Percentiles rank a stretch among this genome's conserved stretches.
Conservation (phyloP, 2,797 vertebrate species). For the Trachops cirrhosus region DNA sequence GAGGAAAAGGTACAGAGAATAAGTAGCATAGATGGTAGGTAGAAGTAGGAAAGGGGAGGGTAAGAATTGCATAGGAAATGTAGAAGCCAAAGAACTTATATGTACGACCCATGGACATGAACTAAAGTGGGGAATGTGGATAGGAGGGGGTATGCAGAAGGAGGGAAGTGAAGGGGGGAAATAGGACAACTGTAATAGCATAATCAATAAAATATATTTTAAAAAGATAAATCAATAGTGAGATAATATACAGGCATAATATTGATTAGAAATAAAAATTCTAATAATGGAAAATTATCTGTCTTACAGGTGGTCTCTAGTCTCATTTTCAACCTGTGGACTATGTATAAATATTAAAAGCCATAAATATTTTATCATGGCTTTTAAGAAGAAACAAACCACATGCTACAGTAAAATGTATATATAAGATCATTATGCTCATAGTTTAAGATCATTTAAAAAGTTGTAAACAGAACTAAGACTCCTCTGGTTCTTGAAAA, state of each 20-base stretch:
- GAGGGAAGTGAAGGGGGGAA: no score
- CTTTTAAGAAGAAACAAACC: slow-evolving; percentile 53
- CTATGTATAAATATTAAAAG: slow-evolving; percentile 36
- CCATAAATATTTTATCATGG: slow-evolving; percentile 49
- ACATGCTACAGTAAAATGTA: not conserved
- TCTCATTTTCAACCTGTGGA: slow-evolving; percentile 33
- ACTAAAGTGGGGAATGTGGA: no score
- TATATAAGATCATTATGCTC: slow-evolving; percentile 15
- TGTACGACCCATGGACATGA: no score
- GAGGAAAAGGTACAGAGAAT: no score
- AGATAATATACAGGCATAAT: not conserved
- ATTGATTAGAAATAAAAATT: slow-evolving; percentile 15
- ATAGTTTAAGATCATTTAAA: slow-evolving; percentile 19
- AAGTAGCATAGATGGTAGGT: no score
- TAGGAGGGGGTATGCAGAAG: no score
- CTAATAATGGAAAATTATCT: slow-evolving; percentile 16
- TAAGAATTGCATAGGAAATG: no score
- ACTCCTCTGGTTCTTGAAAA: not conserved
- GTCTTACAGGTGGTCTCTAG: not conserved
- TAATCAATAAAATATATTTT: no score
- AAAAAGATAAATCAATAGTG: not conserved
- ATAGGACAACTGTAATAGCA: no score
- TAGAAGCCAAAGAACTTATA: no score
- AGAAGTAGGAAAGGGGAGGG: no score
- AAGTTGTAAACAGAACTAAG: not conserved